Conservation (phyloP, 2,113 vertebrate species). For the Otis tarda region DNA sequence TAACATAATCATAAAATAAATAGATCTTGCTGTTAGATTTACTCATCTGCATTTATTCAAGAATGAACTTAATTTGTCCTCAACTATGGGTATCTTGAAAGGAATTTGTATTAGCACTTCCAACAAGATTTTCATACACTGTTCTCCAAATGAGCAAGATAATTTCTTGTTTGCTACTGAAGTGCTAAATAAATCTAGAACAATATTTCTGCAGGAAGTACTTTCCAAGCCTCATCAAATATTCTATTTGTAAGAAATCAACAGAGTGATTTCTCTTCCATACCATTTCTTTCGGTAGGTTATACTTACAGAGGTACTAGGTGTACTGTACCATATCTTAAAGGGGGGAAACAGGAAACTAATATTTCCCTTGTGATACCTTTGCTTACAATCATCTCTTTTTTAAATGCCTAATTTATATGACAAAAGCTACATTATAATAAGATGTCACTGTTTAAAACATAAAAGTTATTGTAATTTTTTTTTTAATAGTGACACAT, state of each 20-base stretch:
- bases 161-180: background rate
- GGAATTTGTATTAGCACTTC: background rate
- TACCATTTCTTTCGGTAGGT: background rate
- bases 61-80: background rate
- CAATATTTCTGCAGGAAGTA: background rate
- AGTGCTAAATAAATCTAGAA: background rate
- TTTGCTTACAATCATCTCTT: background rate
- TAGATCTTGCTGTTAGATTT: background rate
- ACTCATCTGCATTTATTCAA: background rate
- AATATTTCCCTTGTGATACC: background rate
- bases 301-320: background rate
- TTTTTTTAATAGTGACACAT: background rate
- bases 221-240: background rate
- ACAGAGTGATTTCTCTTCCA: background rate
- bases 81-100: background rate
- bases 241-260: background rate
- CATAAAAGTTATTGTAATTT: background rate
- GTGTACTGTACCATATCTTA: background rate
- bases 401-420: background rate
- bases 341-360: background rate
- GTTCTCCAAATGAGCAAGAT: background rate
- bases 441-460: background rate
- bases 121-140: background rate
- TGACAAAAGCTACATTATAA: background rate
- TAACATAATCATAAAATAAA: background rate